phyloP scores from a whole-genome alignment of 2,888 invertebrate genomes.

The Anticlea derivata region DNA sequence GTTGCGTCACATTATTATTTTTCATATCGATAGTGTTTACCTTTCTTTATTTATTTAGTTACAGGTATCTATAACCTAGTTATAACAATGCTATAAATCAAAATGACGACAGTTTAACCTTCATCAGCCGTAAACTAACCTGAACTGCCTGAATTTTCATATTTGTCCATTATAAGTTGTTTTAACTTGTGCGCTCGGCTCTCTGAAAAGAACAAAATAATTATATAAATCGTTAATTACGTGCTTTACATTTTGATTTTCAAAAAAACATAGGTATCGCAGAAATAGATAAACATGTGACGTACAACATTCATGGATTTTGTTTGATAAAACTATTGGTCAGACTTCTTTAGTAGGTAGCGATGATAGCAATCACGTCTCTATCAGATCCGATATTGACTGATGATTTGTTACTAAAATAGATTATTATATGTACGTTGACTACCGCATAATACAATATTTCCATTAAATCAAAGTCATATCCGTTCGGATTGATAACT shows the following conservation, averaged over 20 bases:
- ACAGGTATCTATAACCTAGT: no score
- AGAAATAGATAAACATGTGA: slow-evolving; percentile 50
- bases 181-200: slow-evolving; percentile 9
- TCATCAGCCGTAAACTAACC: no score
- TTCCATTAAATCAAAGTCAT: neutral
- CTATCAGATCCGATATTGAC: slow-evolving; percentile 44
- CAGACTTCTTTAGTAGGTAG: slow-evolving; percentile 41
- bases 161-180: slow-evolving; percentile 9
- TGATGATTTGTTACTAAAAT: slow-evolving; percentile 33
- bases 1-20: no score
- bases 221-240: neutral
- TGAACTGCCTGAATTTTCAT: slow-evolving; percentile 44
- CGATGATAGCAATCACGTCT: slow-evolving; percentile 43
- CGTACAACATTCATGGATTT: slow-evolving; percentile 37
- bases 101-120: slow-evolving; percentile 36
- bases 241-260: no score
- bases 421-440: slow-evolving; percentile 18
- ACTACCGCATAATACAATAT: slow-evolving; percentile 17
- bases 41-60: no score
- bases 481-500: neutral
- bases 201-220: slow-evolving; percentile 18
- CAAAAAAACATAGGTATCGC: slow-evolving; percentile 43
- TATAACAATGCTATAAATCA: no score
- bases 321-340: neutral
- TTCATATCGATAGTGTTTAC: no score